phyloP scores from a whole-genome alignment of 2,888 invertebrate species.

The Aradus depressus region DNA sequence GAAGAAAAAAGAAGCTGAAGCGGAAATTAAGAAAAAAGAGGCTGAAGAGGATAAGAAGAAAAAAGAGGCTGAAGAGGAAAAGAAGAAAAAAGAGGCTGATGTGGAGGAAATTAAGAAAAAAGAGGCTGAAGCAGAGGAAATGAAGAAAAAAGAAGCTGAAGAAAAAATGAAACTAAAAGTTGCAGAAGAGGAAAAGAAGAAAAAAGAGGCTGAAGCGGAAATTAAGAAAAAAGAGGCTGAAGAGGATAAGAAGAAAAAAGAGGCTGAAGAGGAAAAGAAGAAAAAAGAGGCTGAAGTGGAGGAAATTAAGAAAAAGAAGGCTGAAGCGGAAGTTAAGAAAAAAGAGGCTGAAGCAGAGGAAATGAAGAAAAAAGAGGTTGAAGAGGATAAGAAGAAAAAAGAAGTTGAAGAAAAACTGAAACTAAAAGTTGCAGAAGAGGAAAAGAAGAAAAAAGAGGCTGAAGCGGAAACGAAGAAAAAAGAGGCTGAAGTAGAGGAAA shows the following conservation, averaged over 20 bases:
- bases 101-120: conserved; percentile 8
- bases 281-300: conserved; percentile 13
- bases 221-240: conserved; percentile 4
- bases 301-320: conserved; percentile 8
- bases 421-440: conserved; percentile 25
- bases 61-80: conserved; percentile 6
- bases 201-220: conserved; percentile 3
- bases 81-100: conserved; percentile 3
- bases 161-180: conserved; percentile 10
- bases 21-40: neutral
- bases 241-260: neutral
- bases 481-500: conserved; percentile 25
- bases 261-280: conserved; percentile 10
- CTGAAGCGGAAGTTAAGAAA: conserved; percentile 8
- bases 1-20: conserved; percentile 5
- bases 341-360: conserved; percentile 2
- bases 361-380: conserved; percentile 9
- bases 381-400: conserved; percentile 14
- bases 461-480: conserved; percentile 28
- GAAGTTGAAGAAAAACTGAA: conserved; percentile 25
- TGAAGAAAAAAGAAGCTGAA: conserved; percentile 14
- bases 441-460: conserved; percentile 30
- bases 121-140: conserved; percentile 13
- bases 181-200: conserved; percentile 5
- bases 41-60: conserved; percentile 6